These are phyloP conservation scores for Dipodomys merriami DNA, from an alignment of 2,113 vertebrate species.

Conservation along the genomic window DNA sequence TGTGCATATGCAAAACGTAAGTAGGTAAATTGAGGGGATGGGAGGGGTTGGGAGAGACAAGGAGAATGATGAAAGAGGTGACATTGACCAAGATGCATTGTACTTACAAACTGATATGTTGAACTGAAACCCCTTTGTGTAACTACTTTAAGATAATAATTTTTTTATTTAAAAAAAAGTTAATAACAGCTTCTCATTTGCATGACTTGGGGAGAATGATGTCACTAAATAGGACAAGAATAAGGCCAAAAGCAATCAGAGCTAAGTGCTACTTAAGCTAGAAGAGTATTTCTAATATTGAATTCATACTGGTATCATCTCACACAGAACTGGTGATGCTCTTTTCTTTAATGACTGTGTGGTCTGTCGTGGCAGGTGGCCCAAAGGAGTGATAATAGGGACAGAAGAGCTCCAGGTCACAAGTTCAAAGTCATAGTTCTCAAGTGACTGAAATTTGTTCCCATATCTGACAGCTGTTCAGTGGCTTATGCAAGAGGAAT, in stretches of 20 bases:
- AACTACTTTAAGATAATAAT: too few species aligned
- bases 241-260: slow-evolving; percentile 44
- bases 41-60: too few species aligned
- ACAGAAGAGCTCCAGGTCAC: not conserved
- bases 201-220: not conserved
- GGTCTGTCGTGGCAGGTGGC: not conserved
- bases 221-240: not conserved
- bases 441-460: slow-evolving; percentile 51
- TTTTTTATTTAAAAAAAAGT: not conserved
- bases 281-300: slow-evolving; percentile 17
- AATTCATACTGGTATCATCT: not conserved
- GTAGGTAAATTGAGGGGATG: too few species aligned
- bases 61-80: too few species aligned
- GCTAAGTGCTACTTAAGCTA: slow-evolving; percentile 27
- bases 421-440: slow-evolving; percentile 42
- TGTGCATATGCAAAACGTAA: too few species aligned
- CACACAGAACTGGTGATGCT: not conserved
- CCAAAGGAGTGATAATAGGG: not conserved
- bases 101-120: too few species aligned
- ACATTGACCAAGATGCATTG: too few species aligned
- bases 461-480: slow-evolving; percentile 27
- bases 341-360: slow-evolving; percentile 48
- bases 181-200: not conserved
- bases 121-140: too few species aligned
- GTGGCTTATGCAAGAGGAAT: slow-evolving; percentile 52